Percentiles rank a stretch among this genome's conserved stretches.
phyloP scores from a whole-genome alignment of 1,140 invertebrate genomes.

The fruit fly (Drosophila melanogaster) region Release_6_plus_ISO1_MT NT_033779.5:7327501-7328000 shows the following conservation, averaged over 20 bases:
- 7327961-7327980: background rate
- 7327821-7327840: background rate
- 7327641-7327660: conserved; percentile 49
- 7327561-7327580: conserved; percentile 2
- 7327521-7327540: conserved; percentile 77
- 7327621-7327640: conserved; percentile 41
- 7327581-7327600: conserved; percentile 19
- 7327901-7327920: background rate
- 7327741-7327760: conserved; percentile 36
- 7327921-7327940: background rate
- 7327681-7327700: conserved; percentile 66
- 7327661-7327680: conserved; percentile 73
- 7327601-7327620: conserved; percentile 48
- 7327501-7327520: conserved; percentile 81
- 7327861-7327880: too few species aligned
- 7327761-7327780: conserved; percentile 3
- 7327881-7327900: background rate
- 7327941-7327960: background rate
- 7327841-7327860: too few species aligned
- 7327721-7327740: conserved; percentile 40
- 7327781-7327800: conserved; percentile 15
- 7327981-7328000: conserved; percentile 4
- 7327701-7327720: conserved; percentile 57
- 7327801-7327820: background rate
- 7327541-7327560: conserved; percentile 34